These are phyloP conservation scores for Crotophaga sulcirostris DNA, from an alignment of 2,113 vertebrate genomes.

Conservation along the genomic window DNA sequence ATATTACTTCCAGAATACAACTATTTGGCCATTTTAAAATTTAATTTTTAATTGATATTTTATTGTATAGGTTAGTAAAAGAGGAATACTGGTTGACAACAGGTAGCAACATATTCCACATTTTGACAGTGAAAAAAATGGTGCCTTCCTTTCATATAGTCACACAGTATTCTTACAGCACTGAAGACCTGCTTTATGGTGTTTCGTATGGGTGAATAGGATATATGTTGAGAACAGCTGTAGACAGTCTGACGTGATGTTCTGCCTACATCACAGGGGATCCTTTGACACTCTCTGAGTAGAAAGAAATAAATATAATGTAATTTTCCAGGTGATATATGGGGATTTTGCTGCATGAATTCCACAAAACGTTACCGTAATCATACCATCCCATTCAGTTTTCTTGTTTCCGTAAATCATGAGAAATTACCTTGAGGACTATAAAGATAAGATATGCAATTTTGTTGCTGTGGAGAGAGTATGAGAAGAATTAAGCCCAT, in stretches of 20 bases:
- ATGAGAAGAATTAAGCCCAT: not conserved
- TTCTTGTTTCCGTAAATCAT: not conserved
- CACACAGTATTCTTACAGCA: not conserved
- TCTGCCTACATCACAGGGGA: not conserved
- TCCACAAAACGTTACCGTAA: not conserved
- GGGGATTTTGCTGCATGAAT: not conserved
- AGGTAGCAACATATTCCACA: not conserved
- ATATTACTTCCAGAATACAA: not conserved
- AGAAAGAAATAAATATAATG: not conserved
- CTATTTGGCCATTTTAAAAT: not conserved
- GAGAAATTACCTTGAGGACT: not conserved
- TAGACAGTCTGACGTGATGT: not conserved
- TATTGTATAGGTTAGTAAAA: not conserved
- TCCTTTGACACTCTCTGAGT: not conserved
- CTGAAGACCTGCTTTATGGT: not conserved
- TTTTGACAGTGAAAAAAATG: not conserved
- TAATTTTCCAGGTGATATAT: not conserved
- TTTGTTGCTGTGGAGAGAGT: not conserved
- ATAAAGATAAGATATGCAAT: not conserved
- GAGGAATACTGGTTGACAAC: not conserved
- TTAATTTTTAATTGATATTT: not conserved
- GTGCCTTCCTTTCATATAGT: not conserved
- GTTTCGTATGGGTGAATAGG: not conserved
- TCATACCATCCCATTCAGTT: not conserved
- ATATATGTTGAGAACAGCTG: not conserved